phyloP scores from a whole-genome alignment of 2,113 vertebrate genomes.

The Hiodon alosoides region DNA sequence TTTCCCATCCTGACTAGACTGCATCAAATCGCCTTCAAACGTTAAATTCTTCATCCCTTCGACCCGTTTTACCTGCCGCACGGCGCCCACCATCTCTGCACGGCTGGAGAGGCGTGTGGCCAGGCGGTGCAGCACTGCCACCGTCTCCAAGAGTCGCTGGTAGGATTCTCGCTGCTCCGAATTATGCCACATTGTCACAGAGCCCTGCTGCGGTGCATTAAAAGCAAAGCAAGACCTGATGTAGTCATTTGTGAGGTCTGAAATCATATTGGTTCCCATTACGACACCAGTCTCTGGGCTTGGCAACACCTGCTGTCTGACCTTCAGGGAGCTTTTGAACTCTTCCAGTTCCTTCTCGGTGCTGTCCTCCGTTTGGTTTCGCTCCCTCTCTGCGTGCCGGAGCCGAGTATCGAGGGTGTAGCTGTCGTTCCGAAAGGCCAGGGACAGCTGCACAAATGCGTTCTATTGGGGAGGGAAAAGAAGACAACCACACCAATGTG shows the following conservation, averaged over 20 bases:
- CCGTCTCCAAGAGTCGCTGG: slow-evolving; percentile 82
- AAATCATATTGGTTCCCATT: neutral
- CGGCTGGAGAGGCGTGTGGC: slow-evolving; percentile 84
- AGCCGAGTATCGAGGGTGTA: slow-evolving; percentile 92
- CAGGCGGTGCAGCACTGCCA: slow-evolving; percentile 77
- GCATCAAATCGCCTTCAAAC: neutral
- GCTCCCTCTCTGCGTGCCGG: slow-evolving; percentile 86
- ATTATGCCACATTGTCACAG: slow-evolving; percentile 80
- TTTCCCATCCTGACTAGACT: neutral
- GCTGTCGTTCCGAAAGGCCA: slow-evolving; percentile 98
- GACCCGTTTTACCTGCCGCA: slow-evolving; percentile 76
- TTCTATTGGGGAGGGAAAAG: slow-evolving; percentile 69
- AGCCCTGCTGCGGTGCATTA: slow-evolving; percentile 63
- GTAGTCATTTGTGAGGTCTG: neutral
- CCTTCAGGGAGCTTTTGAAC: slow-evolving; percentile 86
- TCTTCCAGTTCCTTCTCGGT: slow-evolving; percentile 91
- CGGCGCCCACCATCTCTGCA: slow-evolving; percentile 88
- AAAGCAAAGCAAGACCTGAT: neutral
- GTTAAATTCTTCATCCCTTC: neutral
- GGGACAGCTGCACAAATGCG: slow-evolving; percentile 91
- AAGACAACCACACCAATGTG: too few relatives aligned
- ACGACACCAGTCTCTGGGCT: neutral
- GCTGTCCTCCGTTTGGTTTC: slow-evolving; percentile 90
- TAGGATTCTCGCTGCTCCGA: slow-evolving; percentile 87
- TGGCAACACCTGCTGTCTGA: slow-evolving; percentile 38